Percentiles rank a stretch among this genome's conserved stretches.
Conservation (phyloP, 2,113 vertebrate genomes). For the Psettodes erumei region DNA sequence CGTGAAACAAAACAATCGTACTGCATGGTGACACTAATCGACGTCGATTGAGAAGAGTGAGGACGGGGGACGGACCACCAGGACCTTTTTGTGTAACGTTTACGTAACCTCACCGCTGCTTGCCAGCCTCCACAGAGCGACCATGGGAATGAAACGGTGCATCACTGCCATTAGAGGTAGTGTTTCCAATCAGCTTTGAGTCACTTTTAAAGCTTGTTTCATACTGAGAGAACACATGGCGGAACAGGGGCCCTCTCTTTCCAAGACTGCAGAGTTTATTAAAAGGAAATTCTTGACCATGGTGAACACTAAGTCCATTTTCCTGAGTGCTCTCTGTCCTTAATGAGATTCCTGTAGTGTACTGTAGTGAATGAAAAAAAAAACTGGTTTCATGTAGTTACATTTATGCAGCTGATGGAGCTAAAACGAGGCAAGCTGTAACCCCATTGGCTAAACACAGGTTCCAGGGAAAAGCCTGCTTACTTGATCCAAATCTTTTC, state of each 20-base stretch:
- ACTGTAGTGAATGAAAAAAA: constrained; percentile 4
- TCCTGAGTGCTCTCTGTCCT: constrained; percentile 2
- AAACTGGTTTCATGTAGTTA: constrained; percentile 14
- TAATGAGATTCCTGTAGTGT: constrained; percentile 20
- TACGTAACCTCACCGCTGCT: constrained; percentile 49
- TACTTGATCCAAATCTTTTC: not conserved
- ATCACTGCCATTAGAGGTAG: constrained; percentile 20
- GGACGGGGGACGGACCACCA: not conserved
- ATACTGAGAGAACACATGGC: constrained; percentile 25
- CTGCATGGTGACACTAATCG: constrained; percentile 39
- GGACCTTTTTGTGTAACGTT: constrained; percentile 34
- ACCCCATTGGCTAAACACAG: not conserved
- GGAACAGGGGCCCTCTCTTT: constrained; percentile 31
- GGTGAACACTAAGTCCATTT: constrained; percentile 7
- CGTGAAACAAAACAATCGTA: constrained; percentile 46
- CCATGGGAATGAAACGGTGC: constrained; percentile 23
- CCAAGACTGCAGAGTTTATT: constrained; percentile 51
- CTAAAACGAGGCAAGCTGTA: not conserved
- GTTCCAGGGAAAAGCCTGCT: no score
- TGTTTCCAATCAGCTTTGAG: constrained; percentile 33
- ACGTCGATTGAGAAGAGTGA: constrained; percentile 20
- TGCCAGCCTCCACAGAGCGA: constrained; percentile 33
- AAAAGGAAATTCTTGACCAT: constrained; percentile 39
- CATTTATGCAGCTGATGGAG: not conserved
- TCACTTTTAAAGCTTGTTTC: constrained; percentile 1